Conservation (phyloP, 2,113 vertebrate species). For the Triplophysa dalaica region DNA sequence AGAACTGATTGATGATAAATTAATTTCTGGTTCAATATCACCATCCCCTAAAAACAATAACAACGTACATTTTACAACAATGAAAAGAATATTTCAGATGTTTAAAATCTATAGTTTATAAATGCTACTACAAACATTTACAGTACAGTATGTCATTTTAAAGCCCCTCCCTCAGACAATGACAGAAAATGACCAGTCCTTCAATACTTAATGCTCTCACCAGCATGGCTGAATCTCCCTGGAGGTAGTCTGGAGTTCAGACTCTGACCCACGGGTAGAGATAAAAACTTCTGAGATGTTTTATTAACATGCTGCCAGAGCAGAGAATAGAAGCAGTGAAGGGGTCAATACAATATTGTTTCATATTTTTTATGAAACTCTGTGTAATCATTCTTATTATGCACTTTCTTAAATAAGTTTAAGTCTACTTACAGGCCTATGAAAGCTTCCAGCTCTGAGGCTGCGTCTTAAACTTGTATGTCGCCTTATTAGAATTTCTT, state of each 20-base stretch:
- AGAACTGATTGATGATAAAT: conserved; percentile 53
- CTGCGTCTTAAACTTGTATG: conserved; percentile 87
- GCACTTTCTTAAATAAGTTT: not conserved
- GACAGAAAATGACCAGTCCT: not conserved
- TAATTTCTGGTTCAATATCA: conserved; percentile 61
- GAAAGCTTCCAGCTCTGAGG: conserved; percentile 80
- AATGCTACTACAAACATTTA: not conserved
- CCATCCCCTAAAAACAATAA: conserved; percentile 50
- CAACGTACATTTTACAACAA: not conserved
- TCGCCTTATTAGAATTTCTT: conserved; percentile 91
- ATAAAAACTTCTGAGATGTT: conserved; percentile 70
- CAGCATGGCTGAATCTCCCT: conserved; percentile 40
- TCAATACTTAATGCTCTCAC: conserved; percentile 50
- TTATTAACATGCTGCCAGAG: conserved; percentile 54
- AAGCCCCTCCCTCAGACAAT: no score
- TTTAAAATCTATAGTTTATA: not conserved
- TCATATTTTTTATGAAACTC: not conserved
- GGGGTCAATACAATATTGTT: not conserved
- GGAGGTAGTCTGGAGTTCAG: conserved; percentile 61
- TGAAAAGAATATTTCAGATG: not conserved
- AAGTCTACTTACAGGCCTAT: conserved; percentile 69
- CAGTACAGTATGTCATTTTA: no score
- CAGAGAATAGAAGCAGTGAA: conserved; percentile 1
- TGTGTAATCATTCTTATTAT: not conserved
- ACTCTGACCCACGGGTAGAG: conserved; percentile 70